Evolutionary conservation across 92 coral and sea anemone species (phyloP), one percentile per base, ranked within the genome.

Genomic region (Chrysogorgia sp.): DNA sequence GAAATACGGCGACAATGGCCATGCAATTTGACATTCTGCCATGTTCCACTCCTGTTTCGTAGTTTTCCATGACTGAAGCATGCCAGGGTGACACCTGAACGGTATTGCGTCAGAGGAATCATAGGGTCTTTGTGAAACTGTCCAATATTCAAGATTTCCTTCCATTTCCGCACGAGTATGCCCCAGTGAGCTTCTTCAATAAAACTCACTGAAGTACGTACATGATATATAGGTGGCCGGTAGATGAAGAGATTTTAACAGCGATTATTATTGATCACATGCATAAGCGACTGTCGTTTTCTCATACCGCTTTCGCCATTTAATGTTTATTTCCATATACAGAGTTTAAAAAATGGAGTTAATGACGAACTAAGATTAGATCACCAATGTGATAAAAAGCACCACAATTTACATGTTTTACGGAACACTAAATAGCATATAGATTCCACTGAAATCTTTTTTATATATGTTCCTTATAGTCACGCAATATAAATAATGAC

Each of bases 311-410:
- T 30, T 64, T 37, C 50, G 7, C 23, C 56, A 22, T n/a, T n/a
- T 67, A 17, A 43, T 40, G 74, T 67, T 31, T 67, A 67, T 40
- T 12, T 47, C 53, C 15, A 15, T 37, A 37, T 29, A 64, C 41
- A 67, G 49, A 55, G 40, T 40, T 67, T 69, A 69, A 45, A 47
- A 32, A 69, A 55, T 29, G 14, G 14, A 55, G 61, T 69, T 69
- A 69, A 69, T 47, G 76, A 29, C 59, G 2, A 69, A 67, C 35
- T 40, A 40, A 55, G 34, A 47, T 67, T 67, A 40, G 76, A 69
- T 69, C 48, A 45, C 59, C 22, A 69, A 25, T 35, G 30, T 22
- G 76, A 69, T 69, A 69, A 69, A 8, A 22, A 64, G 19, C 71
- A 31, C 40, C 71, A 34, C 40, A 50, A 35, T 17, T 22, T 48